Base-by-base conservation (phyloP, 2,113 vertebrate genomes). In the Euleptes europaea region DNA sequence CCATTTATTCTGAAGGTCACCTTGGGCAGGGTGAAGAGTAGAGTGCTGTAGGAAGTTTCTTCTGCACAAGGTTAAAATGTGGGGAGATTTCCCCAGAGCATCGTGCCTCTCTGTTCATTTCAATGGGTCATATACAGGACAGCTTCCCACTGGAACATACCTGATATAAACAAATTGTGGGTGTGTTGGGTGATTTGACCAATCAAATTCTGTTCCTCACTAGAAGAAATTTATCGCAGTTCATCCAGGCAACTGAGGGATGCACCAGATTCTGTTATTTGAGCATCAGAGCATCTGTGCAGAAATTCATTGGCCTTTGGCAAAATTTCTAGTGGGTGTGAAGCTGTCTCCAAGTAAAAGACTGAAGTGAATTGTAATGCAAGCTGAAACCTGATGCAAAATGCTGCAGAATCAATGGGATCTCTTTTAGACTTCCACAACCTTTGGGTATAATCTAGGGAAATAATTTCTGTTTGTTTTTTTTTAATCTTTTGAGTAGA, bases 281-380 rank as follows among this genome's bases (percentile, higher is more conserved):
- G 42, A 49, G 31, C 21, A 15, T 23, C 11, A 70, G 42, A 51
- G 60, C 9, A 8, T 19, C n/a, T 69, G 57, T 71, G 74, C 26
- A 35, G 66, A 78, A 60, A 44, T 38, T 66, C 51, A 63, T 44
- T 78, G 66, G 33, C 65, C 83, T 40, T 0, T 1, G 67, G 73
- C 69, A 77, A 82, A 2, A 65, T 33, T 60, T 69, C n/a, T 0
- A 1, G 23, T 0, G 1, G 8, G 4, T 77, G 10, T 0, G 2
- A 0, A 14, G 40, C n/a, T 26, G n/a, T 1, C 0, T 33, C 66
- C 6, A 8, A 2, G 2, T 0, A 60, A 14, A 78, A 23, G 1
- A 42, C 1, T 0, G 0, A n/a, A 67, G 0, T 19, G 4, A 31
- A 75, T 80, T 60, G 35, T 0, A 3, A 11, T 0, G 3, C 72